These are phyloP conservation scores for Spodoptera exigua DNA, from an alignment of 2,888 invertebrate genomes.

Conservation along the genomic window DNA sequence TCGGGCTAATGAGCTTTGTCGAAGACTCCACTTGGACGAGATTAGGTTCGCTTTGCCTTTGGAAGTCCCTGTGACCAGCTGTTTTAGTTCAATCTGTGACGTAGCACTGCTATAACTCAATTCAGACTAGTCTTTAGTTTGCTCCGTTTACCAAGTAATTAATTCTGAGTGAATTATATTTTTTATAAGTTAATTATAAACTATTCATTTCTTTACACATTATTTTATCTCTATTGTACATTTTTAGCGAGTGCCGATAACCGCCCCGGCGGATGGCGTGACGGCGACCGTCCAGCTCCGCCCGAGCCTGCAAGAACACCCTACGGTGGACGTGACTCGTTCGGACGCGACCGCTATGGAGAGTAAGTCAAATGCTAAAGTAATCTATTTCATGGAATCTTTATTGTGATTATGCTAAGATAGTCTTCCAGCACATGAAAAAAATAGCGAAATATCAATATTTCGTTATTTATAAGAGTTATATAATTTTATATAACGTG, in stretches of 20 bases:
- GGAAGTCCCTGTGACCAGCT: slow-evolving; percentile 91
- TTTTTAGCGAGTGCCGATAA: slow-evolving; percentile 81
- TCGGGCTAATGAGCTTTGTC: slow-evolving; percentile 79
- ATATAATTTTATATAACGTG: slow-evolving; percentile 28
- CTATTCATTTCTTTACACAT: neutral
- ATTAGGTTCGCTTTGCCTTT: slow-evolving; percentile 83
- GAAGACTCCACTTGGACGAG: slow-evolving; percentile 86
- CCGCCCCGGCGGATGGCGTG: slow-evolving; percentile 87
- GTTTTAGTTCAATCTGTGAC: slow-evolving; percentile 93
- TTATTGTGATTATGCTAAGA: slow-evolving; percentile 7
- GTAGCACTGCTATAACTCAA: slow-evolving; percentile 90
- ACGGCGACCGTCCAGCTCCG: slow-evolving; percentile 79
- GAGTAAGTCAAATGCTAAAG: slow-evolving; percentile 64
- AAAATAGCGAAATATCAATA: slow-evolving; percentile 31
- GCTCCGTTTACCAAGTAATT: slow-evolving; percentile 70
- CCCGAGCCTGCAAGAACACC: slow-evolving; percentile 81
- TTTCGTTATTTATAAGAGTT: slow-evolving; percentile 28
- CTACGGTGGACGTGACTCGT: slow-evolving; percentile 86
- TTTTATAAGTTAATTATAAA: neutral
- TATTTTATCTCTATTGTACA: slow-evolving; percentile 1
- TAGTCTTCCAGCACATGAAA: slow-evolving; percentile 13
- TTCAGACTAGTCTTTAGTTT: slow-evolving; percentile 94
- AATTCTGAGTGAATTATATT: slow-evolving; percentile 71
- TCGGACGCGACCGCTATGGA: slow-evolving; percentile 78
- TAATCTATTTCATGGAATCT: too few species aligned